Base-by-base conservation (phyloP, 2,888 invertebrate species). In the Parochlus steinenii region DNA sequence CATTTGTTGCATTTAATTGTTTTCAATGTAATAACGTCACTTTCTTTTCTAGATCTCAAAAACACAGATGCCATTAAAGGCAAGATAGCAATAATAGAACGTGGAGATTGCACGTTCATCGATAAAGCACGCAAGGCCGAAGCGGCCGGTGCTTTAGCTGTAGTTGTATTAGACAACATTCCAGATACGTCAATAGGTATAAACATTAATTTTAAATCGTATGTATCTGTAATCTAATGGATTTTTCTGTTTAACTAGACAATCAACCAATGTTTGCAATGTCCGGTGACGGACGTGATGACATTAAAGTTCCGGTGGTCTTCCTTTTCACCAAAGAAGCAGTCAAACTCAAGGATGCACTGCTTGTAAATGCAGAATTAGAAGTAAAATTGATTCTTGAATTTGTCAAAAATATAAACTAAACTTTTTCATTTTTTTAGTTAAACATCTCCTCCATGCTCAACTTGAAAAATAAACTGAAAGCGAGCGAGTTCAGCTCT, bases 61-160 rank as follows among this genome's bases (percentile, higher is more conserved):
- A 76, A 81, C 49, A 53, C 64, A 5, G 58, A 64, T 0, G 57
- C 64, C 6, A 51, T 87, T 2, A 55, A 56, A 22, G 81, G 78
- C 1, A 77, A 73, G 48, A 81, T 97, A 45, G 85, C 72, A 1
- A 62, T 97, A n/a, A 74, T 89, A 39, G 74, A 79, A 51, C 69
- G 97, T 16, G 93, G 95, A 2, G 79, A 79, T 46, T 98, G 97
- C 56, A 92, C 92, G 64, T 98, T 93, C 55, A 76, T 93, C 3
- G 87, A 92, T 46, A 97, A 97, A 65, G 90, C 85, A 3, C 69
- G 89, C 33, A 64, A 72, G 46, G 69, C 87, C 22, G 81, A 92
- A 62, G 64, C 67, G 36, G 76, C 79, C 4, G 27, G 90, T 11
- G 92, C 82, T 1, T 61, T 74, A 22, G 83, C 80, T 14, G 82